Base-by-base conservation (phyloP, 2,113 vertebrate species). In the Leuciscus idus region DNA sequence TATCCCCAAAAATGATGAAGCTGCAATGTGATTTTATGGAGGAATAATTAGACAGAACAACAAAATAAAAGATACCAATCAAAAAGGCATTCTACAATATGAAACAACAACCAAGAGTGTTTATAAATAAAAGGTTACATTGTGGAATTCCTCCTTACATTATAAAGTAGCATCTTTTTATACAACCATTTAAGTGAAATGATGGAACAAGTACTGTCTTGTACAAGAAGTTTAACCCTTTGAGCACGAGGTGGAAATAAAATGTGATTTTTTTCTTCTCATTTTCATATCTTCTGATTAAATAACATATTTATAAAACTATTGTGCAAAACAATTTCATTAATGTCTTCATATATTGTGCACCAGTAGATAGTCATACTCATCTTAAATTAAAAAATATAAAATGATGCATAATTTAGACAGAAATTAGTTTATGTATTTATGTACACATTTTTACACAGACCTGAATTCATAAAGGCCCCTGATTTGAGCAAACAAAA, bases 141-240 rank as follows among this genome's bases (percentile, higher is more conserved):
- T 94, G 95, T 95, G 94, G 95, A 97, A 97, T 96, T 95, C 95
- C 95, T 96, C 92, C 76, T 94, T 96, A 96, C 94, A 96, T 97
- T 91, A 96, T 97, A 97, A 95, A 97, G 97, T 96, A 96, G 97
- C 96, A 96, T 97, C 95, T 97, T 97, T 88, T 97, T 98, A 96
- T 98, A 98, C 97, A 97, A 96, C 97, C 96, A 92, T 93, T 93
- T 95, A 95, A 95, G 94, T 95, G 95, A 97, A 97, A 98, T 96
- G 97, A 96, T 88, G 91, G 92, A 92, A 94, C 91, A 90, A 96
- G 96, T 96, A 97, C 96, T 95, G 96, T 92, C 90, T 93, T 92
- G 91, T 95, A 94, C 95, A 95, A 96, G 95, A 96, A 95, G 94
- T 97, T 98, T 98, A 98, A 98, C 97, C 97, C 96, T 99, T 98